These are phyloP conservation scores for Neodiprion fabricii DNA, from an alignment of 1,140 invertebrate species.

Conservation along the genomic window DNA sequence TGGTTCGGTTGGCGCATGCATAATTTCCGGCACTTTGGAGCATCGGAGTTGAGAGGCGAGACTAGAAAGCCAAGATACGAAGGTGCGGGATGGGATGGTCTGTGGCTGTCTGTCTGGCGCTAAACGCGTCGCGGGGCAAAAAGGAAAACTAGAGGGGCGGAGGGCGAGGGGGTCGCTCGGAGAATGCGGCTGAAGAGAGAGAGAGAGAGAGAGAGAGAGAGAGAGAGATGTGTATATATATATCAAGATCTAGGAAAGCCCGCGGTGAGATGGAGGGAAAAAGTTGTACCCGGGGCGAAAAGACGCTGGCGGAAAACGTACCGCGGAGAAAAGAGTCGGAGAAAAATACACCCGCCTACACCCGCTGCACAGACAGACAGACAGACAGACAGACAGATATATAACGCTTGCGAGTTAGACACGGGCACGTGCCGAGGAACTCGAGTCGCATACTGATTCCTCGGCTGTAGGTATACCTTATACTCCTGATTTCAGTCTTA, in stretches of 20 bases:
- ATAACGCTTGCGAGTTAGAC: not conserved
- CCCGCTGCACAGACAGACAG: too few species aligned
- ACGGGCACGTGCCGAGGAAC: not conserved
- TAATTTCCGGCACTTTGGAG: too few species aligned
- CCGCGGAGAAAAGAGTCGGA: not conserved
- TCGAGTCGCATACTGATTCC: constrained; percentile 31
- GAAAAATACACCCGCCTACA: not conserved
- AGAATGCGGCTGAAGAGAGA: not conserved
- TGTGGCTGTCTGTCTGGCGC: not conserved
- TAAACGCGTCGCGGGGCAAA: constrained; percentile 11
- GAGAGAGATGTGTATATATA: too few species aligned
- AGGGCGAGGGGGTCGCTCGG: constrained; percentile 11
- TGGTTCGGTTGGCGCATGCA: too few species aligned
- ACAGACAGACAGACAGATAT: too few species aligned
- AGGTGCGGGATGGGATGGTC: not conserved
- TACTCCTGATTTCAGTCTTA: constrained; percentile 10
- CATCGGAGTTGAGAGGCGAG: too few species aligned
- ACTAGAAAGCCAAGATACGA: not conserved
- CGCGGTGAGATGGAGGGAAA: not conserved
- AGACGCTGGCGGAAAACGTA: not conserved
- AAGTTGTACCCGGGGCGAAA: not conserved
- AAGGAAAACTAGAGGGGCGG: not conserved
- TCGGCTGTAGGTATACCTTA: constrained; percentile 11
- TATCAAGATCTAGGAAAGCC: constrained; percentile 8
- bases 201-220: too few species aligned